Base-by-base conservation (phyloP, 1,140 invertebrate genomes). In the Berghia stephanieae region DNA sequence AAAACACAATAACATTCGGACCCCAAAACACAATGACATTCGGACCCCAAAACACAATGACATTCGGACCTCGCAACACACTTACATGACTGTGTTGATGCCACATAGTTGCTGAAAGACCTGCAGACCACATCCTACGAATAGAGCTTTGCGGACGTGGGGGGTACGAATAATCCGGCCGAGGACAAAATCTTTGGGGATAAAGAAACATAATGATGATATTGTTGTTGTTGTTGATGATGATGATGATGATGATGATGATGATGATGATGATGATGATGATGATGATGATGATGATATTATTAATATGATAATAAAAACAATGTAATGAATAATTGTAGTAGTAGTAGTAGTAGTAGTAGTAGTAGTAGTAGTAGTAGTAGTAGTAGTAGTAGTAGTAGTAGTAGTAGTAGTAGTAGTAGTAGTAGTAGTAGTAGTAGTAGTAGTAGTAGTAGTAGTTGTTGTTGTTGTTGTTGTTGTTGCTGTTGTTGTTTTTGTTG, bases 1-100 rank as follows among this genome's bases (percentile, higher is more conserved):
- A n/a, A n/a, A n/a, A n/a, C n/a, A n/a, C n/a, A n/a, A n/a, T n/a
- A n/a, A n/a, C n/a, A n/a, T n/a, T n/a, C n/a, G n/a, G n/a, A n/a
- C n/a, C n/a, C n/a, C n/a, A n/a, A n/a, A n/a, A n/a, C n/a, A n/a
- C n/a, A n/a, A n/a, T n/a, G n/a, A n/a, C n/a, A n/a, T n/a, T n/a
- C n/a, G n/a, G n/a, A n/a, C n/a, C n/a, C n/a, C n/a, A n/a, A n/a
- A n/a, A n/a, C n/a, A n/a, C n/a, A n/a, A n/a, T n/a, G n/a, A n/a
- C n/a, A n/a, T n/a, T n/a, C n/a, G n/a, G n/a, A n/a, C n/a, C n/a
- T n/a, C n/a, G n/a, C n/a, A 70, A 34, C 3, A 55, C 34, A 83
- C 87, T 83, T 88, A 93, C 92, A 93, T 93, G 52, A 93, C 91
- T 8, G 92, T 93, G 81, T 93, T 93, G 82, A 93, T 92, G 46